phyloP scores from a whole-genome alignment of 2,797 vertebrate species.

The Rhodeus uyekii region DNA sequence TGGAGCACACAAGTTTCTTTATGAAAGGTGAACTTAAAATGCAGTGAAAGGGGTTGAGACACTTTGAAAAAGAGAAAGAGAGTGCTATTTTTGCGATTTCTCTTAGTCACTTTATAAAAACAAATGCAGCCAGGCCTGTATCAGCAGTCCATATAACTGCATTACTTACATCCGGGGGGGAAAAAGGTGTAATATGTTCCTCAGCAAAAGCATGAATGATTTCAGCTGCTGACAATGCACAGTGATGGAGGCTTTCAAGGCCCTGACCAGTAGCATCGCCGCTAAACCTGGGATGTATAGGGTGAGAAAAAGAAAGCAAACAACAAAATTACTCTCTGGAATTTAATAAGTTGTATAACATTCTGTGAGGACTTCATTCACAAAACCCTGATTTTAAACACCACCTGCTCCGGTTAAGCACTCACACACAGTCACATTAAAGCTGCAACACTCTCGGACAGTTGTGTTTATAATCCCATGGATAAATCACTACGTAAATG shows the following conservation, averaged over 20 bases:
- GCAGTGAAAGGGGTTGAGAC: constrained; percentile 40
- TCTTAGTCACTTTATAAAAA: constrained; percentile 45
- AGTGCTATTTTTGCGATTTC: not conserved
- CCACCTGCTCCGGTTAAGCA: not conserved
- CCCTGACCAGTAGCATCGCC: not conserved
- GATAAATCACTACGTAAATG: not conserved
- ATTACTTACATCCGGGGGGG: constrained; percentile 8
- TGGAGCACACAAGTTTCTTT: constrained; percentile 66
- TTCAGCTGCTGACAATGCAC: constrained; percentile 40
- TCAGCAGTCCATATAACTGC: constrained; percentile 54
- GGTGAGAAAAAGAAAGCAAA: not conserved
- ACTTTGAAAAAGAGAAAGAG: not conserved
- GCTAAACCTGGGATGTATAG: not conserved
- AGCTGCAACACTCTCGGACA: not conserved
- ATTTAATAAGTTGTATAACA: not conserved
- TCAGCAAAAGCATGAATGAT: constrained; percentile 28
- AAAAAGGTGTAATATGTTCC: constrained; percentile 40
- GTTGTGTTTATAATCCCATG: constrained; percentile 2
- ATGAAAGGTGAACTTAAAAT: constrained; percentile 58
- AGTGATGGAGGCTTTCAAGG: constrained; percentile 5
- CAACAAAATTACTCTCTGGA: not conserved
- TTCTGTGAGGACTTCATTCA: not conserved
- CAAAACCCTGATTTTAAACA: not conserved
- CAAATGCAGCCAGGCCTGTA: constrained; percentile 48
- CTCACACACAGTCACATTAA: not conserved